Conservation (phyloP, 2,797 vertebrate species). For the Sebastes variabilis region DNA sequence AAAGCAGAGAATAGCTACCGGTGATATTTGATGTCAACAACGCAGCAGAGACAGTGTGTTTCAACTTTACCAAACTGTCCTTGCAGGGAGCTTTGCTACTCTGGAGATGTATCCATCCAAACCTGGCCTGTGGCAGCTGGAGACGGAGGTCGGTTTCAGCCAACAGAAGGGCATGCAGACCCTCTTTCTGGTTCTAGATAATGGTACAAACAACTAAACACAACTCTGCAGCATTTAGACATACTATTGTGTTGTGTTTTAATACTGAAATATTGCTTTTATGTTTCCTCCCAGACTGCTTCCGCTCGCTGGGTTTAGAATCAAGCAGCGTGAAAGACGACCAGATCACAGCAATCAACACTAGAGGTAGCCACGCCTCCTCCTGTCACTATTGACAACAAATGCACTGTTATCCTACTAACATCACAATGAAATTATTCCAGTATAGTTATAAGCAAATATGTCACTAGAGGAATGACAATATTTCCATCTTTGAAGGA, state of each 20-base stretch:
- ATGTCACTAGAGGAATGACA: background rate
- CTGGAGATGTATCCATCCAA: slow-evolving; percentile 93
- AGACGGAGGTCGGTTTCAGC: slow-evolving; percentile 89
- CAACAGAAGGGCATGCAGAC: slow-evolving; percentile 94
- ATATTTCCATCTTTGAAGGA: slow-evolving; percentile 72
- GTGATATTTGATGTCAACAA: background rate
- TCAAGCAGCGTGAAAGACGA: slow-evolving; percentile 85
- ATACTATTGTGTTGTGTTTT: background rate
- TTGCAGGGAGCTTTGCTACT: slow-evolving; percentile 89
- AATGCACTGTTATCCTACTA: background rate
- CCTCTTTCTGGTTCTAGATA: slow-evolving; percentile 89
- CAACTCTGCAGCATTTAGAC: background rate
- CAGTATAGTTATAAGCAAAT: background rate
- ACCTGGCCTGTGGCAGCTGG: slow-evolving; percentile 93
- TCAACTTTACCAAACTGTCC: background rate
- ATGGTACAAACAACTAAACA: slow-evolving; percentile 78
- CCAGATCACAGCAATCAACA: slow-evolving; percentile 86
- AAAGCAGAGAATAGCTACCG: background rate
- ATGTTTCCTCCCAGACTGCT: slow-evolving; percentile 82
- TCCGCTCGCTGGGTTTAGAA: slow-evolving; percentile 87
- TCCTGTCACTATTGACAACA: background rate
- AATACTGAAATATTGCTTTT: background rate
- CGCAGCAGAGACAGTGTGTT: background rate
- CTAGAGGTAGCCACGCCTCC: slow-evolving; percentile 77
- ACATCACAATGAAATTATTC: background rate